Conservation (phyloP, 1,140 invertebrate genomes). For the Heliconius melpomene region DNA sequence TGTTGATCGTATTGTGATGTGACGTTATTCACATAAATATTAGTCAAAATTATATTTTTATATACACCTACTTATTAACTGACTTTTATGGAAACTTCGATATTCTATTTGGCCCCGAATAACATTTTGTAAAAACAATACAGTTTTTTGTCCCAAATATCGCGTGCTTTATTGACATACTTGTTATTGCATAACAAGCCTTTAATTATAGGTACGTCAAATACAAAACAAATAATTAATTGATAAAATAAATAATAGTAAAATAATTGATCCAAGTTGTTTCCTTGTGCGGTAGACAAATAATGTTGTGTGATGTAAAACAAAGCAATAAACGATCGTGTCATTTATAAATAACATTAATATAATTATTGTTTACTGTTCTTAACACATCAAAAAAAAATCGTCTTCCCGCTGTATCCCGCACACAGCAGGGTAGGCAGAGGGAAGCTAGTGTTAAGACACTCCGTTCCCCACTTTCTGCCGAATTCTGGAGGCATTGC, state of each 20-base stretch:
- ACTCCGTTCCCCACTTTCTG: no score
- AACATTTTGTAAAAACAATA: not conserved
- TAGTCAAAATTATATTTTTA: not conserved
- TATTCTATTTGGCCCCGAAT: not conserved
- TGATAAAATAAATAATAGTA: not conserved
- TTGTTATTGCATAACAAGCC: not conserved
- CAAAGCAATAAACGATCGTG: not conserved
- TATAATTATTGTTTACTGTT: not conserved
- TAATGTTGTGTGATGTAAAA: not conserved
- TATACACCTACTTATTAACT: not conserved
- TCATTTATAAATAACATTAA: not conserved
- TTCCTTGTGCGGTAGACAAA: not conserved
- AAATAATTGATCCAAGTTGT: not conserved
- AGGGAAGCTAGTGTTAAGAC: no score
- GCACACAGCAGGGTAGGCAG: no score
- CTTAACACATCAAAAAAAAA: not conserved
- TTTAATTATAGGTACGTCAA: not conserved
- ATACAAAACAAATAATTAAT: not conserved
- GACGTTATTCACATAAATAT: no score
- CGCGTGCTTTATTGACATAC: not conserved
- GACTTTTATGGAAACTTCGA: no score
- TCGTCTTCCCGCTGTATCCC: no score
- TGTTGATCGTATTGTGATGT: constrained; percentile 30
- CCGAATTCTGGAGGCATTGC: no score
- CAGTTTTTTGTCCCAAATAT: not conserved